These are phyloP conservation scores for Camelus bactrianus DNA, from an alignment of 2,113 vertebrate genomes.

Conservation along the genomic window DNA sequence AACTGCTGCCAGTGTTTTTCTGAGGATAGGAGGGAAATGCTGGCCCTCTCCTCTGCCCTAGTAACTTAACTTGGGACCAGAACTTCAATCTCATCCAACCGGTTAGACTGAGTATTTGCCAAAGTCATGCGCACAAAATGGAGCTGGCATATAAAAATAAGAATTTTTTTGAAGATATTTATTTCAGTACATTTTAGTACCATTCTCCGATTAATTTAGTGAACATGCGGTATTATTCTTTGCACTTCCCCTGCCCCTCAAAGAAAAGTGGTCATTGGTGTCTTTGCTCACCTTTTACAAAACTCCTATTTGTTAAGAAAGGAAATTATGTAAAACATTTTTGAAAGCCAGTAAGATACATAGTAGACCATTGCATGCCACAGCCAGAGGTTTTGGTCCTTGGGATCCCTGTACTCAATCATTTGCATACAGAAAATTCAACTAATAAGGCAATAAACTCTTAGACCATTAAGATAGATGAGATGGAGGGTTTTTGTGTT, in stretches of 20 bases:
- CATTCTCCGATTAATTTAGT: background rate
- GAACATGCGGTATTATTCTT: background rate
- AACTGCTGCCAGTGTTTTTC: background rate
- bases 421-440: slow-evolving; percentile 8
- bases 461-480: background rate
- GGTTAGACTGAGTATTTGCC: background rate
- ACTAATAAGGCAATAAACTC: background rate
- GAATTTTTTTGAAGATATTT: background rate
- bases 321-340: slow-evolving; percentile 45
- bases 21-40: background rate
- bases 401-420: background rate
- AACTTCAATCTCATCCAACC: background rate
- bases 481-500: background rate
- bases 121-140: background rate
- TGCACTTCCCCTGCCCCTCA: background rate
- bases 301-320: background rate
- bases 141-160: slow-evolving; percentile 5
- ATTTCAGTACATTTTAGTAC: background rate
- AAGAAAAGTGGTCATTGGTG: background rate
- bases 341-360: background rate
- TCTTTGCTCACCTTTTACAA: background rate
- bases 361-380: background rate
- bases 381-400: background rate
- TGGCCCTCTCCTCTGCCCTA: background rate
- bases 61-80: background rate